Evolutionary conservation across 2,888 invertebrate species (phyloP).

Genomic region (Celastrina argiolus): DNA sequence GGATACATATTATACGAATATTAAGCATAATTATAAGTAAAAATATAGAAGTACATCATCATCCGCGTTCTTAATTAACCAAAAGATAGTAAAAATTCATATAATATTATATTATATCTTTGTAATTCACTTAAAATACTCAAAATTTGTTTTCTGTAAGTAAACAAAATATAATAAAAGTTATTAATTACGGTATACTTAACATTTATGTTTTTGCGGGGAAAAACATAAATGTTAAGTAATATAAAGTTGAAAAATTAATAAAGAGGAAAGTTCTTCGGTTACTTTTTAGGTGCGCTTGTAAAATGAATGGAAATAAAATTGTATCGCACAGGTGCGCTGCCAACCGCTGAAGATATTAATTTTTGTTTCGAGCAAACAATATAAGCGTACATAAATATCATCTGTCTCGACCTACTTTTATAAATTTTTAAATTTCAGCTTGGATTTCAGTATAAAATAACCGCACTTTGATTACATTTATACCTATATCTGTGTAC

Average conservation of each 20-base stretch:
- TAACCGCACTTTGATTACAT: neutral
- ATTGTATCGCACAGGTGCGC: conserved; percentile 75
- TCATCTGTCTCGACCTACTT: conserved; percentile 19
- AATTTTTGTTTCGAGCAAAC: conserved; percentile 60
- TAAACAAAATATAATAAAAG: neutral
- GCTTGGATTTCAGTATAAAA: neutral
- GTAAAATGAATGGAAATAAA: conserved; percentile 77
- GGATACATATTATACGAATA: too few relatives aligned
- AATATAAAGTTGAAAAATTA: conserved; percentile 79
- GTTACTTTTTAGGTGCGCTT: conserved; percentile 73
- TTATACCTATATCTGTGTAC: neutral
- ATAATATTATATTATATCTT: neutral
- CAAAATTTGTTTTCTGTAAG: neutral
- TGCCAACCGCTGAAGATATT: conserved; percentile 74
- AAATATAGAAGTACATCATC: neutral
- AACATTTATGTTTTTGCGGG: conserved; percentile 12
- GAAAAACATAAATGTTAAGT: conserved; percentile 66
- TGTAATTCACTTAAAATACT: neutral
- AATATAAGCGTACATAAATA: conserved; percentile 28
- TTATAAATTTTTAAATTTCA: conserved; percentile 2
- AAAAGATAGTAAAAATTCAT: neutral
- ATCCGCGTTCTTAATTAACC: too few relatives aligned
- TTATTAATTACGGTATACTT: conserved; percentile 8
- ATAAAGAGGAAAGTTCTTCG: conserved; percentile 74
- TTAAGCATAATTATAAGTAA: neutral